Conservation (phyloP, 2,797 vertebrate species). For the Sternotherus odoratus region DNA sequence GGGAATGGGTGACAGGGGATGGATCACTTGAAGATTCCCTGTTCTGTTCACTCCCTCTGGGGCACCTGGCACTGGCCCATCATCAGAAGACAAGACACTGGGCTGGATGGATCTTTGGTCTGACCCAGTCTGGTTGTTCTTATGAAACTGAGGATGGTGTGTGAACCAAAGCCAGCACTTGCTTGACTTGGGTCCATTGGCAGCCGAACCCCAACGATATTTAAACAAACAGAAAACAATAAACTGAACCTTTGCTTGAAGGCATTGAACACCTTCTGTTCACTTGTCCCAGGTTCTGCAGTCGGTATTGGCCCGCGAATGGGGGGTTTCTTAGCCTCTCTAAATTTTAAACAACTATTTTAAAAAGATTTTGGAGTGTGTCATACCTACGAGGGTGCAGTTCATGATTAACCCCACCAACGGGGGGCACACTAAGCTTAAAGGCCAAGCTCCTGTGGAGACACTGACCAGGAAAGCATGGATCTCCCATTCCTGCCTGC, state of each 20-base stretch:
- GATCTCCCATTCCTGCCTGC: not conserved
- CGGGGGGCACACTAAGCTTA: not conserved
- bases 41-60: too few species aligned
- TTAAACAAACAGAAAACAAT: not conserved
- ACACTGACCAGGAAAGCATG: not conserved
- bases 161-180: not conserved
- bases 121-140: too few species aligned
- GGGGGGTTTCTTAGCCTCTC: not conserved
- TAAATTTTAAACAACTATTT: not conserved
- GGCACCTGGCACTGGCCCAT: too few species aligned
- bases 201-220: not conserved
- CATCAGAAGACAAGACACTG: too few species aligned
- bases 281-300: not conserved
- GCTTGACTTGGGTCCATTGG: not conserved
- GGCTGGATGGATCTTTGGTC: too few species aligned
- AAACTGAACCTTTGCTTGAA: not conserved
- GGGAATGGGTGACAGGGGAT: too few species aligned
- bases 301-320: not conserved
- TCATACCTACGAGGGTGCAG: not conserved
- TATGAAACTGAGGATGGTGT: not conserved
- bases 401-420: not conserved
- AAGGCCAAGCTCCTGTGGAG: not conserved
- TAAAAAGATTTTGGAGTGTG: not conserved
- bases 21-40: too few species aligned
- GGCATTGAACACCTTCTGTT: not conserved